Evolutionary conservation across 2,888 invertebrate genomes (phyloP), one percentile per base, ranked within the genome.

Genomic region (Agrochola lychnidis): DNA sequence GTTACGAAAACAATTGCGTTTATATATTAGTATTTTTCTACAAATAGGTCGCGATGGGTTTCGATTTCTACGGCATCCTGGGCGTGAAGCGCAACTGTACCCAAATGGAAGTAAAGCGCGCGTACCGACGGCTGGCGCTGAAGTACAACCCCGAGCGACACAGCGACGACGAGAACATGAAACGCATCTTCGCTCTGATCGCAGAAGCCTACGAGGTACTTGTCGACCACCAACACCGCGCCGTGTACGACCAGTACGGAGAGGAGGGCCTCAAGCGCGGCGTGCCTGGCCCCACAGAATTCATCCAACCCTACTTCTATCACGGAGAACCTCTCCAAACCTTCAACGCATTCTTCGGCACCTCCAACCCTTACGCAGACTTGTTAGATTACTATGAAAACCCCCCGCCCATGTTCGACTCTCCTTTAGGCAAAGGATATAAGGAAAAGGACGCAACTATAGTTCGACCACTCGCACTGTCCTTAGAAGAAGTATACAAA

Each of bases 201-300:
- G 98, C 97, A 51, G 98, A 98, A 96, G 98, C 98, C 0, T 99
- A 98, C 92, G 98, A 98, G 89, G 98, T 98, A 14, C 95, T 99
- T 45, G 97, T 97, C 1, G 96, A 98, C 92, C 97, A 98, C 62
- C 94, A 97, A 81, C 95, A 95, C 79, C 97, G 98, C 76, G 98
- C 98, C 22, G 97, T 99, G 25, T 99, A 98, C 95, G 99, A 99
- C 94, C 98, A 98, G 90, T 99, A 98, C 94, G 99, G 99, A 0
- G 99, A 99, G 93, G 98, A 98, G 89, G 99, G 99, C 0, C 95
- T 99, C 64, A 98, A 98, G 92, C 97, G 97, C 89, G 99, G 99
- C 0, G 97, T 99, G 0, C 98, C 98, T 7, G 97, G 98, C 4
- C 98, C 98, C 0, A 89, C 88, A 0, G 97, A 97, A 10, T 98